These are phyloP conservation scores for Sarcophaga rosellei DNA, from an alignment of 2,888 invertebrate genomes.

Conservation along the genomic window DNA sequence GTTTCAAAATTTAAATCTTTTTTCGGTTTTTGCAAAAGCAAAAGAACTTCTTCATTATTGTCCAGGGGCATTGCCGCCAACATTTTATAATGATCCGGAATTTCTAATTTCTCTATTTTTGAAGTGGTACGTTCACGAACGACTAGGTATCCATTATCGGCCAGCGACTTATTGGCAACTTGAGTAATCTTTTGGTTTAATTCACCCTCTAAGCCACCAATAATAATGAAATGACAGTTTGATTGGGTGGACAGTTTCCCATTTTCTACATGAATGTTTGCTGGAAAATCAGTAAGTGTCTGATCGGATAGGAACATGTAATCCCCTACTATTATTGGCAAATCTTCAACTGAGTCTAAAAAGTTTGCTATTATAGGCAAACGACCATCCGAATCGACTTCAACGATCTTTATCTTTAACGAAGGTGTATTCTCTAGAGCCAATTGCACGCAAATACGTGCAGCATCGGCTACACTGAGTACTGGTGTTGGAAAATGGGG, in stretches of 20 bases:
- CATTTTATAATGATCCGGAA: conserved; percentile 74
- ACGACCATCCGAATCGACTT: conserved; percentile 83
- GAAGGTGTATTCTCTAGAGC: conserved; percentile 87
- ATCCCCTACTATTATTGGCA: conserved; percentile 87
- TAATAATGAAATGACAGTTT: conserved; percentile 78
- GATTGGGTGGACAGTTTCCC: conserved; percentile 82
- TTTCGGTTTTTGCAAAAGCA: conserved; percentile 20
- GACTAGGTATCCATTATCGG: conserved; percentile 84
- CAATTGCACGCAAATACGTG: conserved; percentile 86
- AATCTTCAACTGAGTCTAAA: conserved; percentile 84
- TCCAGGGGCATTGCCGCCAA: conserved; percentile 76
- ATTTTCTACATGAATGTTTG: conserved; percentile 84
- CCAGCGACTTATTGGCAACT: conserved; percentile 82
- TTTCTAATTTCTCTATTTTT: conserved; percentile 78
- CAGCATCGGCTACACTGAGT: conserved; percentile 81
- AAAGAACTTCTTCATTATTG: conserved; percentile 75
- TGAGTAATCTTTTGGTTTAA: conserved; percentile 77
- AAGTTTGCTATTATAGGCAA: conserved; percentile 83
- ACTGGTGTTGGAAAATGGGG: conserved; percentile 82
- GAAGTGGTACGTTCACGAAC: conserved; percentile 83
- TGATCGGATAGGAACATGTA: conserved; percentile 82
- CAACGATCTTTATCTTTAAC: conserved; percentile 84
- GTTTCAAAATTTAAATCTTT: conserved; percentile 71
- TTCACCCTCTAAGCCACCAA: conserved; percentile 72
- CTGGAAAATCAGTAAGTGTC: conserved; percentile 79